phyloP scores from a whole-genome alignment of 2,888 invertebrate species.

The Volucella inanis region DNA sequence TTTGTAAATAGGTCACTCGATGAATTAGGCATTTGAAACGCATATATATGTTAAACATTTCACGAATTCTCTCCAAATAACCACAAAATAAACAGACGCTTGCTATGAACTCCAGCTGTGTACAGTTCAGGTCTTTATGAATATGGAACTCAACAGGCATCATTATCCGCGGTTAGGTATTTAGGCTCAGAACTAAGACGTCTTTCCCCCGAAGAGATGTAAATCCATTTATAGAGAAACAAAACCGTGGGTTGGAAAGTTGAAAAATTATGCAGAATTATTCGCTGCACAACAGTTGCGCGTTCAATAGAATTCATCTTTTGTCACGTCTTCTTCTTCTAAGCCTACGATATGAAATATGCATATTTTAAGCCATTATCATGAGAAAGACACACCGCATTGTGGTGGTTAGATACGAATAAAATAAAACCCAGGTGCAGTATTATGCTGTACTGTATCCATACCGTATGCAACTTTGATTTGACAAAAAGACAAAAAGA shows the following conservation, averaged over 20 bases:
- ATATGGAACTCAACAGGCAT: constrained; percentile 50
- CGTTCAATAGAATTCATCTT: constrained; percentile 60
- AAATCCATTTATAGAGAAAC: constrained; percentile 33
- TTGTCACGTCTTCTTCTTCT: constrained; percentile 68
- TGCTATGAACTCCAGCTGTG: constrained; percentile 60
- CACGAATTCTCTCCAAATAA: constrained; percentile 44
- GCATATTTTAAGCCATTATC: constrained; percentile 70
- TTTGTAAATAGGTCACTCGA: constrained; percentile 52
- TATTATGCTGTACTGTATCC: constrained; percentile 24
- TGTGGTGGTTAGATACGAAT: not conserved
- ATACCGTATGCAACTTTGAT: constrained; percentile 38
- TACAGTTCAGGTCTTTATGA: constrained; percentile 51
- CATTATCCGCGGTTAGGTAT: constrained; percentile 45
- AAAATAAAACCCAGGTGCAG: constrained; percentile 53
- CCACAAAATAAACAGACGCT: constrained; percentile 14
- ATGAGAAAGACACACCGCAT: constrained; percentile 41
- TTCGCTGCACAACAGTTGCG: constrained; percentile 65
- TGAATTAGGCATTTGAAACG: constrained; percentile 66
- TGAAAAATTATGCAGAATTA: constrained; percentile 74
- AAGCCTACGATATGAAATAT: constrained; percentile 54
- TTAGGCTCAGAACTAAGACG: constrained; percentile 48
- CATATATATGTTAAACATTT: constrained; percentile 72
- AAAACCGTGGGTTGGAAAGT: constrained; percentile 51
- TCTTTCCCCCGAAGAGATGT: not conserved
- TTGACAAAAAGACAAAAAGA: constrained; percentile 54